These are phyloP conservation scores for Salticus scenicus DNA, from an alignment of 2,888 invertebrate genomes.

Conservation along the genomic window DNA sequence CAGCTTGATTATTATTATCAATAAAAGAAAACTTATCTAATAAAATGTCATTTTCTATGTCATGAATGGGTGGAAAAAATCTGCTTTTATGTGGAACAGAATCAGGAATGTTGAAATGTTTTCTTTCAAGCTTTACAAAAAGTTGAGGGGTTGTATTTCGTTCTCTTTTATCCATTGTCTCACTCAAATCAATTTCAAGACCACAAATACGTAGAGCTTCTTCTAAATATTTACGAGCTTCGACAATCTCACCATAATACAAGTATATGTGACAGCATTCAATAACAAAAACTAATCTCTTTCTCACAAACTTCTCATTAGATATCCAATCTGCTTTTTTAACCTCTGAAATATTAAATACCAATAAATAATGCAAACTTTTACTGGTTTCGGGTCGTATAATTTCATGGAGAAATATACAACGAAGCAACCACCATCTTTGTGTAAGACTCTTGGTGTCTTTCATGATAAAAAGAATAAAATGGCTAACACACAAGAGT, in stretches of 20 bases:
- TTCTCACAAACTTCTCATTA: neutral
- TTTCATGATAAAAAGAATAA: constrained; percentile 73
- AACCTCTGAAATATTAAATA: constrained; percentile 72
- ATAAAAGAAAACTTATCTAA: constrained; percentile 85
- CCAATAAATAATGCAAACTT: constrained; percentile 73
- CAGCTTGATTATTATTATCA: constrained; percentile 77
- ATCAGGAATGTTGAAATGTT: constrained; percentile 64
- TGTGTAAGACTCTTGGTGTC: constrained; percentile 75
- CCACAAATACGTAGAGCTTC: constrained; percentile 81
- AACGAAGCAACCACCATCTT: constrained; percentile 86
- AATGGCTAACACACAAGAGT: constrained; percentile 76
- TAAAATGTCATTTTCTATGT: constrained; percentile 89
- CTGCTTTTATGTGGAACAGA: neutral
- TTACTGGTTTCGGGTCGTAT: constrained; percentile 85
- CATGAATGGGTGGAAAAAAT: constrained; percentile 78
- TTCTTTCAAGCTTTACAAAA: constrained; percentile 81
- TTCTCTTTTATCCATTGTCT: constrained; percentile 92
- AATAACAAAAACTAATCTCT: constrained; percentile 78
- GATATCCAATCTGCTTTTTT: constrained; percentile 14
- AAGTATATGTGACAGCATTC: constrained; percentile 83
- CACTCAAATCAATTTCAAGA: constrained; percentile 83
- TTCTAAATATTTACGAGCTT: constrained; percentile 82
- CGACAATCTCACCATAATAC: constrained; percentile 84
- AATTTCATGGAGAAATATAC: constrained; percentile 84
- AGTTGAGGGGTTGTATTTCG: constrained; percentile 88